Conservation (phyloP, 2,797 vertebrate genomes). For the Anas georgica region DNA sequence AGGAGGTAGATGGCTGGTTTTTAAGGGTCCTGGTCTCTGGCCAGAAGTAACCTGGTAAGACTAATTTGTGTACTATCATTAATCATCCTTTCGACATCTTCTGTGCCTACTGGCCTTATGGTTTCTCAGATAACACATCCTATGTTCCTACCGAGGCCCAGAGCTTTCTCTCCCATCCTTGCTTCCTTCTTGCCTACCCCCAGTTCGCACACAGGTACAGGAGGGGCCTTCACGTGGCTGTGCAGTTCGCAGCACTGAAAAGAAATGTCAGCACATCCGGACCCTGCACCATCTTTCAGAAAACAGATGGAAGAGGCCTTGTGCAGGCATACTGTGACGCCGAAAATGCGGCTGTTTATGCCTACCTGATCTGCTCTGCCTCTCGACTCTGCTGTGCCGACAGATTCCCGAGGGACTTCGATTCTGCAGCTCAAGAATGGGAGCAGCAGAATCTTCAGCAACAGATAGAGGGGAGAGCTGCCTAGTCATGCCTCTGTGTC, state of each 20-base stretch:
- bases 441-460: constrained; percentile 82
- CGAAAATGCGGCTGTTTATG: neutral
- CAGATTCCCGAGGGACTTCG: constrained; percentile 79
- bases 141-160: neutral
- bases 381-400: constrained; percentile 79
- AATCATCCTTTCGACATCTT: neutral
- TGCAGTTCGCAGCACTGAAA: neutral
- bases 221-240: neutral
- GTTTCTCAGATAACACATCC: neutral
- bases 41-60: neutral
- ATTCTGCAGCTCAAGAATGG: constrained; percentile 84
- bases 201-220: neutral
- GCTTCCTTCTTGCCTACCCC: constrained; percentile 17
- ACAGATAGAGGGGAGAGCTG: constrained; percentile 80
- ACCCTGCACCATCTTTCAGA: neutral
- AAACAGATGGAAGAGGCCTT: neutral
- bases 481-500: constrained; percentile 79
- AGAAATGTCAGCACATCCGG: neutral
- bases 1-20: neutral
- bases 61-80: neutral
- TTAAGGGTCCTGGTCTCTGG: neutral
- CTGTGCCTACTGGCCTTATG: neutral
- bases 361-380: constrained; percentile 82
- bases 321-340: neutral
- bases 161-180: neutral